phyloP scores from a whole-genome alignment of 2,113 vertebrate species.

The Dissostichus mawsoni region DNA sequence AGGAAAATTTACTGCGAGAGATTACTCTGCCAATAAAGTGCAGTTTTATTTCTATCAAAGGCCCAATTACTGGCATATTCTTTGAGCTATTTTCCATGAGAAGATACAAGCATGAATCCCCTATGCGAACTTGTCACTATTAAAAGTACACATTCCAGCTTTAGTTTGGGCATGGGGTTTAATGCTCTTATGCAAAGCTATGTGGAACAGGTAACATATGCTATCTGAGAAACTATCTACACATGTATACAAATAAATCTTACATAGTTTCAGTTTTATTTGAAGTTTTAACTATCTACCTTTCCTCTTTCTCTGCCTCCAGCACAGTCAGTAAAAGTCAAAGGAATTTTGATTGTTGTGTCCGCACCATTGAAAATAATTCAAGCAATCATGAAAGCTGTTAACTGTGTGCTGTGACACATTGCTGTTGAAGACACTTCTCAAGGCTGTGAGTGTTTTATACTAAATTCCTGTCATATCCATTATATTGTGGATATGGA shows the following conservation, averaged over 20 bases:
- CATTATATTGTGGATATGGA: background rate
- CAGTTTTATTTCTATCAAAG: conserved; percentile 47
- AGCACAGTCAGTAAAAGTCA: background rate
- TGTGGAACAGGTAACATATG: background rate
- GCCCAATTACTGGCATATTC: conserved; percentile 24
- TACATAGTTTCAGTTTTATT: background rate
- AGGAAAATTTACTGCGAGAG: conserved; percentile 14
- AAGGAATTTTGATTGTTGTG: background rate
- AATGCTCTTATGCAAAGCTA: conserved; percentile 4
- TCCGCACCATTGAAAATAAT: conserved; percentile 1
- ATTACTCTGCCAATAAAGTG: conserved; percentile 32
- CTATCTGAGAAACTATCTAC: background rate
- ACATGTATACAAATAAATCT: background rate
- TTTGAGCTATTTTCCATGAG: conserved; percentile 28
- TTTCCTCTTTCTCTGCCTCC: background rate
- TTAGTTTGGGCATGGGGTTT: background rate
- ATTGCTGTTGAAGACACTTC: background rate
- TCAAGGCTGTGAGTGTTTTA: background rate
- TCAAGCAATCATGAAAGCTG: background rate
- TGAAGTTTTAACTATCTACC: background rate
- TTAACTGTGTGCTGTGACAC: background rate
- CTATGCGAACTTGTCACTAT: conserved; percentile 19
- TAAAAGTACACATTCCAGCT: conserved; percentile 15
- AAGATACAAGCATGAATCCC: conserved; percentile 31
- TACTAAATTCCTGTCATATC: background rate